Base-by-base conservation (phyloP, 2,113 vertebrate genomes). In the Sphaerodactylus townsendi region DNA sequence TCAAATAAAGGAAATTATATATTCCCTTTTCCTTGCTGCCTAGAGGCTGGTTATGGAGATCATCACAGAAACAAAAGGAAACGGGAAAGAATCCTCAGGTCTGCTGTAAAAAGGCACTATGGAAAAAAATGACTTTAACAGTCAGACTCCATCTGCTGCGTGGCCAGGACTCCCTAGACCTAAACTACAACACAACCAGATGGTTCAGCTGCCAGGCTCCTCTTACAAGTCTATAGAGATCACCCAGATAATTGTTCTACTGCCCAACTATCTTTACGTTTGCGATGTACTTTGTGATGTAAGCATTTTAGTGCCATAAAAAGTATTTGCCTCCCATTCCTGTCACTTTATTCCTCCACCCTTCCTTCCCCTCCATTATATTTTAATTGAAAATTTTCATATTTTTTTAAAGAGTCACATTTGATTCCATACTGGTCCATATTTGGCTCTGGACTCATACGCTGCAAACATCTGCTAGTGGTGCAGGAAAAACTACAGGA, bases 1-100 rank as follows among this genome's bases (percentile, higher is more conserved):
- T 77, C 70, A 7, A 50, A 46, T 37, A 19, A 86, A 86, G 78
- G 44, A 23, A n/a, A 0, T 0, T 25, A 0, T 1, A 14, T 0
- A 77, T 87, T 85, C 25, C 19, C 72, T 33, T 35, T n/a, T 78
- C 56, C 53, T 37, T n/a, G 1, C 0, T 41, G 0, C 4, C 68
- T 50, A 44, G n/a, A 0, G 0, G 1, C 64, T 70, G 44, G 73
- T 87, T 81, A 35, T 33, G 53, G 64, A 79, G 0, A 0, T 74
- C 13, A 46, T 4, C 68, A 71, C 59, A 21, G 0, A 0, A 70
- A 39, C 46, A 77, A 76, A 89, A 28, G 72, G 48, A 75, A 37
- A 0, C 1, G 13, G 2, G 17, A 41, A 65, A 82, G n/a, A 62
- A 25, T 62, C 59, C 59, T 62, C 59, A 62, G 25, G 59, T 25